Conservation (phyloP, 1,140 invertebrate genomes). For the Spodoptera litura region DNA sequence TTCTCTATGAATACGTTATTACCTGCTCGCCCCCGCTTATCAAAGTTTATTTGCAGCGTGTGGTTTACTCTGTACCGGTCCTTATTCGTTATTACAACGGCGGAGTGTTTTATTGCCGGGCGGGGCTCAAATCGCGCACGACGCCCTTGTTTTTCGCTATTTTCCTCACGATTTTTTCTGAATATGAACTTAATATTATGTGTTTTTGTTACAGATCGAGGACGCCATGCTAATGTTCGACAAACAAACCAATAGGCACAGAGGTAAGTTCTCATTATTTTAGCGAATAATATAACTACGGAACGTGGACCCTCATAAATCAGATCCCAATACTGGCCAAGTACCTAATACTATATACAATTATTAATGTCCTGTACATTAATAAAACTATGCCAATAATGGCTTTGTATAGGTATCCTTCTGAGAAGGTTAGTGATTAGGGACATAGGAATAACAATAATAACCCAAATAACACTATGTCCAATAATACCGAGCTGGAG, state of each 20-base stretch:
- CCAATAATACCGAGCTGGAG: background rate
- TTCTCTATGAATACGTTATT: constrained; percentile 87
- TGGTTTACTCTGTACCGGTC: constrained; percentile 85
- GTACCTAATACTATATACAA: constrained; percentile 37
- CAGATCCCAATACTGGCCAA: constrained; percentile 33
- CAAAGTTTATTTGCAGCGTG: constrained; percentile 86
- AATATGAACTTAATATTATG: constrained; percentile 76
- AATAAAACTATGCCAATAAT: constrained; percentile 46
- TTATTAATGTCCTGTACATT: constrained; percentile 43
- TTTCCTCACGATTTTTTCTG: constrained; percentile 73
- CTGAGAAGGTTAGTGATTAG: constrained; percentile 22
- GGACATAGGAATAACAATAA: constrained; percentile 15
- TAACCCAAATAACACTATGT: constrained; percentile 6
- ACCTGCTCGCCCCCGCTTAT: constrained; percentile 85
- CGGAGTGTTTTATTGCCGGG: constrained; percentile 85
- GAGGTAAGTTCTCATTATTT: constrained; percentile 92
- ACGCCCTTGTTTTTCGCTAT: constrained; percentile 81
- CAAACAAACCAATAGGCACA: constrained; percentile 99
- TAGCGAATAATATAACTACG: constrained; percentile 35
- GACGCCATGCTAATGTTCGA: constrained; percentile 99
- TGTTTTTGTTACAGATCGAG: constrained; percentile 96
- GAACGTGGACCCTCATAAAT: constrained; percentile 35
- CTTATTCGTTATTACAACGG: constrained; percentile 85
- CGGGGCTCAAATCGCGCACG: constrained; percentile 80
- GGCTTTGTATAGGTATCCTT: constrained; percentile 39